A percentile compares a stretch with the other conserved stretches of the same genome.
phyloP scores from a whole-genome alignment of 2,797 vertebrate species.

The Strix occidentalis region DNA sequence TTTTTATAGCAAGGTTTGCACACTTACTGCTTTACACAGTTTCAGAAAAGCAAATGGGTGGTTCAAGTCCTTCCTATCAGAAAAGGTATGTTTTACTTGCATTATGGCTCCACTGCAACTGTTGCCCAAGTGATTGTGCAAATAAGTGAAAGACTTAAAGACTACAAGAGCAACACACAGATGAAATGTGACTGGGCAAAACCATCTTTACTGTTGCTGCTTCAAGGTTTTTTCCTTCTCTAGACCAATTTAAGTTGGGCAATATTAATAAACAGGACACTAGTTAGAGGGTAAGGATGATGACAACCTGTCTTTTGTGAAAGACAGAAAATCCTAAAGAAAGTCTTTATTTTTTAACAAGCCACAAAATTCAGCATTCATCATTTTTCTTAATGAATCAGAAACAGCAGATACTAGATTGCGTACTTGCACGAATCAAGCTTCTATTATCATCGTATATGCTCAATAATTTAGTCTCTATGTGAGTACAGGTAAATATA shows the following conservation, averaged over 20 bases:
- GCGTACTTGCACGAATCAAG: neutral
- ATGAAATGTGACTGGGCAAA: neutral
- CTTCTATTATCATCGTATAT: fast-evolving
- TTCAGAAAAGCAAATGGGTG: neutral
- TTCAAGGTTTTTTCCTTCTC: neutral
- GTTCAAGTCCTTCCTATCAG: neutral
- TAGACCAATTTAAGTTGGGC: neutral
- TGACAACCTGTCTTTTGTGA: neutral
- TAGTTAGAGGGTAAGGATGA: neutral
- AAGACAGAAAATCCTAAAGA: neutral
- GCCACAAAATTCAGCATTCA: neutral
- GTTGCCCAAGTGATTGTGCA: neutral
- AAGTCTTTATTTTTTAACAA: neutral
- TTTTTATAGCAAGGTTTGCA: neutral
- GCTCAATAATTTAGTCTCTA: neutral
- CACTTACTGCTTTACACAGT: neutral
- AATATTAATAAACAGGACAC: neutral
- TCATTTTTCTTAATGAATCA: neutral
- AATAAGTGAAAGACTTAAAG: neutral
- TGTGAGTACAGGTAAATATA: neutral
- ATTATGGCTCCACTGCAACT: neutral
- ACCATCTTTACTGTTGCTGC: neutral
- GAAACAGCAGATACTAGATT: neutral
- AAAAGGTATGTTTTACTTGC: neutral
- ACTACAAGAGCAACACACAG: neutral